Percentiles rank a stretch among this genome's conserved stretches.
Conservation (phyloP, 2,113 vertebrate genomes). For the Corynorhinus townsendii region DNA sequence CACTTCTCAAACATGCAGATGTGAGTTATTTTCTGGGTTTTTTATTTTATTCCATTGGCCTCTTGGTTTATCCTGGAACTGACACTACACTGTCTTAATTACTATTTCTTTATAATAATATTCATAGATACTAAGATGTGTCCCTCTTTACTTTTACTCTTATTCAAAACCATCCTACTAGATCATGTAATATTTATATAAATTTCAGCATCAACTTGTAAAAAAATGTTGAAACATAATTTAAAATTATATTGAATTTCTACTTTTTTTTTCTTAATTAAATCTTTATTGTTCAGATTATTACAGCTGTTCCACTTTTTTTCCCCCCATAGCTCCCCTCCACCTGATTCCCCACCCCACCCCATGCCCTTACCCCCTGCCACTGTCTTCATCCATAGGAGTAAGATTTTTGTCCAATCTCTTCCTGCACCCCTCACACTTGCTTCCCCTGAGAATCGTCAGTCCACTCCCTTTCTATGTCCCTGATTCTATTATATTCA, state of each 20-base stretch:
- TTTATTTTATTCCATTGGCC: background rate
- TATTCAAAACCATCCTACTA: background rate
- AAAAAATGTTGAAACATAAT: background rate
- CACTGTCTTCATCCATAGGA: too few species aligned
- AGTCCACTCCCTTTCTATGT: too few species aligned
- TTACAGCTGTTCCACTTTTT: too few species aligned
- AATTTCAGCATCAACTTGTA: constrained; percentile 1
- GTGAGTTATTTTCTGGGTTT: background rate
- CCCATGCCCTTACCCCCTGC: too few species aligned
- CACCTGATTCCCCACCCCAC: too few species aligned
- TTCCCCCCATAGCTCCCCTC: too few species aligned
- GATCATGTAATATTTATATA: background rate
- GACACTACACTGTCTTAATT: background rate
- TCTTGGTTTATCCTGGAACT: background rate
- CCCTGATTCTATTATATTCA: too few species aligned
- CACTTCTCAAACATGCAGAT: background rate
- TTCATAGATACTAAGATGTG: background rate
- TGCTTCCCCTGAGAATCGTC: too few species aligned
- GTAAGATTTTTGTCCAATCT: too few species aligned
- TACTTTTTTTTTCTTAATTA: background rate
- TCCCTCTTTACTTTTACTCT: background rate
- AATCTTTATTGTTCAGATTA: too few species aligned
- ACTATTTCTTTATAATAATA: background rate
- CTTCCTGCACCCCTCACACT: too few species aligned
- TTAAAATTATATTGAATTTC: background rate